phyloP scores from a whole-genome alignment of 2,113 vertebrate species.

The Sciurus niger region DNA sequence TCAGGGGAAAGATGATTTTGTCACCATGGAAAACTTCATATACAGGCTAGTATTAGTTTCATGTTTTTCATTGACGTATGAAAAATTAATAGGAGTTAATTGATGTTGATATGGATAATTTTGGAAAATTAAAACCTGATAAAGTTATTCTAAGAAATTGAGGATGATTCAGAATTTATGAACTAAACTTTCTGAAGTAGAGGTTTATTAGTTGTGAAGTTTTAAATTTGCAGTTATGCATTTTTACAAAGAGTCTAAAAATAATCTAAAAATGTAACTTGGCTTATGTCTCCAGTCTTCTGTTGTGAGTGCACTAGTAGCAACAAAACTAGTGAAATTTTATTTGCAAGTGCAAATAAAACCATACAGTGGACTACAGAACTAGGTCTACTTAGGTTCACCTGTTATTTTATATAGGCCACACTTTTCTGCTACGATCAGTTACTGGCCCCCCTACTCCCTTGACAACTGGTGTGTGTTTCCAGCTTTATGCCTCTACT shows the following conservation, averaged over 20 bases:
- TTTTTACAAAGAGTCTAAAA: neutral
- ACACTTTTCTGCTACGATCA: neutral
- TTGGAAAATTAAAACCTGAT: neutral
- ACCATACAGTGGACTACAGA: neutral
- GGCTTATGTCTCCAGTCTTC: neutral
- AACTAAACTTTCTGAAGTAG: neutral
- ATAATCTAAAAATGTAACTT: neutral
- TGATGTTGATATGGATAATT: neutral
- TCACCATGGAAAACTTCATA: conserved; percentile 17
- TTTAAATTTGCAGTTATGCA: neutral
- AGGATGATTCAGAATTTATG: neutral
- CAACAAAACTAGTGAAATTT: neutral
- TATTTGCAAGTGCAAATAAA: neutral
- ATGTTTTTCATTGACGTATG: neutral
- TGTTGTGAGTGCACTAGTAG: neutral
- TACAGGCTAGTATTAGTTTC: neutral
- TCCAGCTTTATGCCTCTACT: neutral
- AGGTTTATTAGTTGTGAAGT: neutral
- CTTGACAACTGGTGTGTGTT: neutral
- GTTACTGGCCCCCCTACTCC: neutral
- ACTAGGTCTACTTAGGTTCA: neutral
- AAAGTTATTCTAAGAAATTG: neutral
- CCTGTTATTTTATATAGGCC: neutral
- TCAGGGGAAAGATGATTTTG: conserved; percentile 35
- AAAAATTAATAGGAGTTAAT: neutral